Percentiles rank a stretch among this genome's conserved stretches.
phyloP scores from a whole-genome alignment of 2,797 vertebrate genomes.

The Pantherophis alleghaniensis region DNA sequence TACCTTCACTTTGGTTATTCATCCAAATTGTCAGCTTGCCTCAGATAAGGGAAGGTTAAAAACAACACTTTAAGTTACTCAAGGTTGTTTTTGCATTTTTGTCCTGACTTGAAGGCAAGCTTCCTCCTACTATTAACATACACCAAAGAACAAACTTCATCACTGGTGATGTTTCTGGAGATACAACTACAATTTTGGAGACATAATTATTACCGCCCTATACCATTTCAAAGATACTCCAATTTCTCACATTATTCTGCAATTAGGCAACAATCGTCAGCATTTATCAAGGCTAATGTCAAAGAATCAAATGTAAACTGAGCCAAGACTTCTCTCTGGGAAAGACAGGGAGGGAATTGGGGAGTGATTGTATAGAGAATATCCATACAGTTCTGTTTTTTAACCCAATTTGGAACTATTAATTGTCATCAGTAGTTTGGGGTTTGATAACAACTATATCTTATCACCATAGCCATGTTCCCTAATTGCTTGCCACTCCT shows the following conservation, averaged over 20 bases:
- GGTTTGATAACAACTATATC: constrained; percentile 60
- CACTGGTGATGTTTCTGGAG: constrained; percentile 46
- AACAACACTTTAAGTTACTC: constrained; percentile 84
- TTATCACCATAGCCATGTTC: constrained; percentile 41
- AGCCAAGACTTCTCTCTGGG: constrained; percentile 19
- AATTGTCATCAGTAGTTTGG: constrained; percentile 13
- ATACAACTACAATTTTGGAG: constrained; percentile 14
- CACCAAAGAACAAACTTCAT: constrained; percentile 48
- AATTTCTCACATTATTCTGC: background rate
- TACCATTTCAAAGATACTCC: background rate
- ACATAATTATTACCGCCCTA: constrained; percentile 1
- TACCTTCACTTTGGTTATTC: constrained; percentile 72
- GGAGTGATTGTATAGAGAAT: background rate
- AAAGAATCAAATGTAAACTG: constrained; percentile 42
- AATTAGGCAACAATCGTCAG: background rate
- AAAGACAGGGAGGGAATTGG: background rate
- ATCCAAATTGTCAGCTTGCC: constrained; percentile 75
- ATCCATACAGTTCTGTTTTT: constrained; percentile 31
- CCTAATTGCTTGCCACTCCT: constrained; percentile 55
- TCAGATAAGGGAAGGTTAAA: constrained; percentile 82
- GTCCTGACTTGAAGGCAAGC: constrained; percentile 67
- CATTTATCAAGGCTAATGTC: background rate
- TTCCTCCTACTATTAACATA: constrained; percentile 57
- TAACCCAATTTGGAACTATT: constrained; percentile 5
- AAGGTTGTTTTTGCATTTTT: constrained; percentile 91